Evolutionary conservation across 2,888 invertebrate genomes (phyloP), one percentile per base, ranked within the genome.

Genomic region (Boloria selene): DNA sequence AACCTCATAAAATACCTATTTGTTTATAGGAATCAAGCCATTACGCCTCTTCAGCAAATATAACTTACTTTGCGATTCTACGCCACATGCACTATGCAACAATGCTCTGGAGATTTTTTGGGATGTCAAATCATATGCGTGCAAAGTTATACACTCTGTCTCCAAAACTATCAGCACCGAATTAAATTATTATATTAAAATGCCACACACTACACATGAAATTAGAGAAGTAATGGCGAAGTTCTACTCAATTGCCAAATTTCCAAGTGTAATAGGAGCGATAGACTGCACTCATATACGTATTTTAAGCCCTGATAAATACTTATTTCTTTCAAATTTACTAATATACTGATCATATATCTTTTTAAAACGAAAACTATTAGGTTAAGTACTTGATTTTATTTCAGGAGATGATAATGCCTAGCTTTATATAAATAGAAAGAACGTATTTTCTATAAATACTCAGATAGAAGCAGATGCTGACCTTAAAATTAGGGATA

Each of bases 371-470:
- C 22, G 22, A 22, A 22, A 22, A 22, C 22, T 22, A 22, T 22
- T 22, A n/a, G n/a, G n/a, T n/a, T n/a, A n/a, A n/a, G n/a, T n/a
- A n/a, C n/a, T n/a, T n/a, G n/a, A n/a, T 26, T 26, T 26, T 26
- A 26, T 5, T 26, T 26, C 6, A 26, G 62, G 45, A 45, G 45
- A 4, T 45, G n/a, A 45, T 45, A n/a, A 22, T 22, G 22, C 45
- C 13, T 64, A 67, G 47, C 49, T 64, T 49, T 69, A 59, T 26
- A 55, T 66, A 47, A 69, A 69, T 49, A 18, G 66, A 13, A 66
- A 70, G 49, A 64, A 58, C 13, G 60, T 64, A 31, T 68, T 70
- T 60, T 70, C 70, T 42, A 54, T 69, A 31, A 70, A 70, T 61
- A 56, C 63, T 10, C 68, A 68, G 61, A 65, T 26, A 49, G 65